Percentiles rank a stretch among this genome's conserved stretches.
Conservation (phyloP, 2,113 vertebrate species). For the Tragulus kanchil region DNA sequence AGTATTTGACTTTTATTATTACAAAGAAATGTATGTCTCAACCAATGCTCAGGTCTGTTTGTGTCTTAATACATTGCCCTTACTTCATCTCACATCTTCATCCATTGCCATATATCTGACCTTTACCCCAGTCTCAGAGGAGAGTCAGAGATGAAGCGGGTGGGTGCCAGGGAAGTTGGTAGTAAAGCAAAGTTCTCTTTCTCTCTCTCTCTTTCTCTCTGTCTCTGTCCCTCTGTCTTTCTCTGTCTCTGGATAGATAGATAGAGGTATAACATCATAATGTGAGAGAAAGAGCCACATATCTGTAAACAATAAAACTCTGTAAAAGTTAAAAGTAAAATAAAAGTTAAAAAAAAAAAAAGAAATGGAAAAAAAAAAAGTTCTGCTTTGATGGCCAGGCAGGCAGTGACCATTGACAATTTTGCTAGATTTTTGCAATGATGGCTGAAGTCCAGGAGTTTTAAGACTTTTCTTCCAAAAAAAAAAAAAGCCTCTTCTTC, state of each 20-base stretch:
- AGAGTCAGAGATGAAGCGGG: not conserved
- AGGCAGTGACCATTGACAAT: not conserved
- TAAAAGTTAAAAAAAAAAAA: too few species aligned
- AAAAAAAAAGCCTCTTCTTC: not conserved
- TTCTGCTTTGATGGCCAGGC: not conserved
- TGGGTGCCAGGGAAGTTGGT: not conserved
- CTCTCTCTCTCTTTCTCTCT: not conserved
- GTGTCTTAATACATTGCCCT: not conserved
- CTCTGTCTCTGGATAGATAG: not conserved
- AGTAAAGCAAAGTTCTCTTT: not conserved
- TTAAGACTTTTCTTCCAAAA: not conserved
- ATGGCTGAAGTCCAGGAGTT: not conserved
- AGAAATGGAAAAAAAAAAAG: too few species aligned
- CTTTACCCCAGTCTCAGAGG: not conserved
- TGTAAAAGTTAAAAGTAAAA: too few species aligned
- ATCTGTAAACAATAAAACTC: too few species aligned
- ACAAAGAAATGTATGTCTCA: not conserved
- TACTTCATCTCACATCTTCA: not conserved
- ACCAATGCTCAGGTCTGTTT: not conserved
- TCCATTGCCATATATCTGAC: not conserved
- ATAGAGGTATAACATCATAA: not conserved
- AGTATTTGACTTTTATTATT: slow-evolving; percentile 9
- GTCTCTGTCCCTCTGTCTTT: not conserved
- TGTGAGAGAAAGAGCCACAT: not conserved
- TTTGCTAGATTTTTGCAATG: not conserved